Percentiles rank a stretch among this genome's conserved stretches.
Evolutionary conservation across 2,113 vertebrate genomes (phyloP).

Genomic region (Perognathus longimembris): DNA sequence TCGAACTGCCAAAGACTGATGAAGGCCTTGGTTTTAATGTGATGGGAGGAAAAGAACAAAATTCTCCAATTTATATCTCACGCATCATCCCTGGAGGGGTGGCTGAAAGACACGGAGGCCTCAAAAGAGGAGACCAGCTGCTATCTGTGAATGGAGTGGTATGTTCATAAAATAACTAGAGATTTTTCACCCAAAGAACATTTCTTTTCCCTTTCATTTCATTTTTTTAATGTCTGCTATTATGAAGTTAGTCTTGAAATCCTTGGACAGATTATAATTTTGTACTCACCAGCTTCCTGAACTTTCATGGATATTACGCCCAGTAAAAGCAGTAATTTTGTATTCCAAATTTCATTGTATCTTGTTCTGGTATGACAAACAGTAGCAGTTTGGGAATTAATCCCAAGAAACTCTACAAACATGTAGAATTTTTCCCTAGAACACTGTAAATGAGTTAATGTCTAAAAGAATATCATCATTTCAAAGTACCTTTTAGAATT

Average conservation of each 20-base stretch:
- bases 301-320: background rate
- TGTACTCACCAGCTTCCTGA: background rate
- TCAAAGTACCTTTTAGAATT: background rate
- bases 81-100: constrained; percentile 99
- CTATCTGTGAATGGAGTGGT: constrained; percentile 99
- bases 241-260: constrained; percentile 10
- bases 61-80: constrained; percentile 99
- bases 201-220: background rate
- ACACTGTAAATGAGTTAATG: background rate
- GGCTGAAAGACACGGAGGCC: constrained; percentile 97
- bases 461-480: constrained; percentile 33
- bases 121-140: constrained; percentile 99
- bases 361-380: background rate
- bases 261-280: constrained; percentile 35
- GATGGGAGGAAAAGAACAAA: constrained; percentile 99
- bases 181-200: background rate
- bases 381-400: constrained; percentile 9
- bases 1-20: constrained; percentile 98
- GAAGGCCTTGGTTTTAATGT: constrained; percentile 99
- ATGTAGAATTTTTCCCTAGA: background rate
- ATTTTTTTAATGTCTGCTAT: background rate
- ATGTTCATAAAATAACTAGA: constrained; percentile 82
- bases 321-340: constrained; percentile 20
- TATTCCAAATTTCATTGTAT: constrained; percentile 21
- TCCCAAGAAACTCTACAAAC: constrained; percentile 1